A percentile compares a stretch with the other conserved stretches of the same genome.
Conservation (phyloP, 2,888 invertebrate genomes). For the Norana najaformis region DNA sequence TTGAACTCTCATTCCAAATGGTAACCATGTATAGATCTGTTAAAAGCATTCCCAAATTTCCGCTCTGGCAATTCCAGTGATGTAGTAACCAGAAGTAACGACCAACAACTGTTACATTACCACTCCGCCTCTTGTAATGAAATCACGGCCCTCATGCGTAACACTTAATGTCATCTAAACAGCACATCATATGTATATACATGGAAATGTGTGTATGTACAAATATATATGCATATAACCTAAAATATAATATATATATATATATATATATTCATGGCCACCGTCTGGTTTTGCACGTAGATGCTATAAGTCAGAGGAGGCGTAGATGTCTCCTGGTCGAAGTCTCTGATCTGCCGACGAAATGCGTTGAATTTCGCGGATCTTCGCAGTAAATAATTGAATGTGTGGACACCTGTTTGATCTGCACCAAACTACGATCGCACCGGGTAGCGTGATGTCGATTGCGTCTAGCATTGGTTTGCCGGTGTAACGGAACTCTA, state of each 20-base stretch:
- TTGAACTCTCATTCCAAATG: too few species aligned
- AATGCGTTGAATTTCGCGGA: neutral
- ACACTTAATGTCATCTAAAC: neutral
- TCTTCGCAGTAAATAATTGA: neutral
- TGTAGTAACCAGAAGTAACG: too few species aligned
- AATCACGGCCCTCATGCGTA: neutral
- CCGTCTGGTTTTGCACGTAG: neutral
- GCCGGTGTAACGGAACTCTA: too few species aligned
- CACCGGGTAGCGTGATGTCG: neutral
- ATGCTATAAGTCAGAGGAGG: neutral
- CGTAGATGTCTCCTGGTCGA: neutral
- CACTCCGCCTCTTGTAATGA: too few species aligned
- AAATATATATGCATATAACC: too few species aligned
- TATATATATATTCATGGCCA: too few species aligned
- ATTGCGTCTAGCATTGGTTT: neutral
- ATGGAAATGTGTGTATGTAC: neutral
- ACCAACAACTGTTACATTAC: too few species aligned
- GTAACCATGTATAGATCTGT: too few species aligned
- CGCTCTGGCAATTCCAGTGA: too few species aligned
- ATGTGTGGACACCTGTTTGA: constrained; percentile 1
- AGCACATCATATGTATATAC: neutral
- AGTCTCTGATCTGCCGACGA: neutral
- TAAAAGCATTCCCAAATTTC: too few species aligned
- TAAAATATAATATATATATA: too few species aligned
- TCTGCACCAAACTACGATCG: neutral